A percentile compares a stretch with the other conserved stretches of the same genome.
Conservation (phyloP, 2,888 invertebrate species). For the Bellardia bayeri region DNA sequence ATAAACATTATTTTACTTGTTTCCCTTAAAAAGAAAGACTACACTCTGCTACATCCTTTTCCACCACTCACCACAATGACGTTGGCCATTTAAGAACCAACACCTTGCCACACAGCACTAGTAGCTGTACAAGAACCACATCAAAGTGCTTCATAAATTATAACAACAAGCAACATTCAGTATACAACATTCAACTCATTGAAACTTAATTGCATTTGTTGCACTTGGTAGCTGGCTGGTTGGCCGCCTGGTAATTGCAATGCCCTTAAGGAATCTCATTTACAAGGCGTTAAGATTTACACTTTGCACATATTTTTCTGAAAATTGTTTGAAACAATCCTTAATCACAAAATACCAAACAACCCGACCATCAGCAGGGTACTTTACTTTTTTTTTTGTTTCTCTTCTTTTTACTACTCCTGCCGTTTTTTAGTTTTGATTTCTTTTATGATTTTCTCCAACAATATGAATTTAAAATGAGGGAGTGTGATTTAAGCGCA, state of each 20-base stretch:
- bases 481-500: conserved; percentile 21
- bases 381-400: background rate
- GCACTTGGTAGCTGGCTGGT: conserved; percentile 61
- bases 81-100: background rate
- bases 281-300: conserved; percentile 72
- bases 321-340: conserved; percentile 41
- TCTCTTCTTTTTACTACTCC: background rate
- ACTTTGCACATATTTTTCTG: conserved; percentile 47
- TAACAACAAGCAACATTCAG: conserved; percentile 42
- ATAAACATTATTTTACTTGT: too few relatives aligned
- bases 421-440: background rate
- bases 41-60: conserved; percentile 15
- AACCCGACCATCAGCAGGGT: conserved; percentile 24
- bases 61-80: background rate
- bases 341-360: conserved; percentile 39
- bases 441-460: background rate
- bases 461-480: conserved; percentile 29
- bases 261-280: conserved; percentile 71
- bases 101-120: background rate
- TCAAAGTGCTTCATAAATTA: background rate
- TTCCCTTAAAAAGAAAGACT: background rate
- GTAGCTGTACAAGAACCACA: background rate
- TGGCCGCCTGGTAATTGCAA: conserved; percentile 64
- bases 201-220: conserved; percentile 73
- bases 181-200: conserved; percentile 38